Evolutionary conservation across 2,888 invertebrate species (phyloP).

Genomic region (Lucinisca nassula): DNA sequence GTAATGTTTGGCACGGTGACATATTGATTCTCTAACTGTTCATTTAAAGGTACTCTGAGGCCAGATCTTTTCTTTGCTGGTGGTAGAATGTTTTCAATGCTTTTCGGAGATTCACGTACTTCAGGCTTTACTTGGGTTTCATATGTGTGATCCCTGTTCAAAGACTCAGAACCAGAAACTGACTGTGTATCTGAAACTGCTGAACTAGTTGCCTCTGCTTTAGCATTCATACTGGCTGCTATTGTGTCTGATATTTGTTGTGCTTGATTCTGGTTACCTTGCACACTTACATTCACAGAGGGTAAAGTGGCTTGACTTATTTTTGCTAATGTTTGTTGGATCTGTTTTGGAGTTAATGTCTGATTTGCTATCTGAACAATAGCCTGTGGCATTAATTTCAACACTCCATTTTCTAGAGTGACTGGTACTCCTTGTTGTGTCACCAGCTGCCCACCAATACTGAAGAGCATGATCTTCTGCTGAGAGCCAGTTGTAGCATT

Average conservation of each 20-base stretch:
- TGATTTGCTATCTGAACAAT: conserved; percentile 75
- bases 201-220: background rate
- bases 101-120: background rate
- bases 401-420: conserved; percentile 78
- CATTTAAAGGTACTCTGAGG: background rate
- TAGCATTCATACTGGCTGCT: background rate
- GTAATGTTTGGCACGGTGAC: background rate
- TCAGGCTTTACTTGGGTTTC: background rate
- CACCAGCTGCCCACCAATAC: conserved; percentile 82
- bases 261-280: background rate
- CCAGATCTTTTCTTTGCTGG: background rate
- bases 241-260: background rate
- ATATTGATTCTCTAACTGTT: background rate
- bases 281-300: background rate
- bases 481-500: background rate
- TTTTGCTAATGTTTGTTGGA: conserved; percentile 65
- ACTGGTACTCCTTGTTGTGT: conserved; percentile 83
- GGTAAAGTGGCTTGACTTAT: conserved; percentile 52
- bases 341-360: conserved; percentile 68
- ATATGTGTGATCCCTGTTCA: background rate
- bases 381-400: conserved; percentile 76
- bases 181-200: background rate
- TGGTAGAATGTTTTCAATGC: background rate
- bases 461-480: conserved; percentile 77
- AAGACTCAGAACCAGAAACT: background rate